Conservation (phyloP, 2,797 vertebrate species). For the Gallinago nigripennis region DNA sequence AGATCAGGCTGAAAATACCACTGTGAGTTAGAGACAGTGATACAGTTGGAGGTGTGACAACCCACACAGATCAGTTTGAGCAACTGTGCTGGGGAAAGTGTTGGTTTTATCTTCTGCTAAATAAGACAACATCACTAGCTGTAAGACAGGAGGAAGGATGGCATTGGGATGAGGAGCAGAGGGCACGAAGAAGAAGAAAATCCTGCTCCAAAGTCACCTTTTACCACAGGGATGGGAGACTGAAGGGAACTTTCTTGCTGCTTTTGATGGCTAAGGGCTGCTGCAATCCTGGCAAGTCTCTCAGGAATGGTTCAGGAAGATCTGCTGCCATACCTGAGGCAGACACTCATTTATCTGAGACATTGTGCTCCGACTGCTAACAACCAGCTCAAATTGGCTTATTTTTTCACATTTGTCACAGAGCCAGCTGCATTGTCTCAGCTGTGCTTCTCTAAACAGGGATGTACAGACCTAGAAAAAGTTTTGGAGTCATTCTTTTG, state of each 20-base stretch:
- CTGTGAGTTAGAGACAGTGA: constrained; percentile 13
- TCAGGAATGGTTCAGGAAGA: constrained; percentile 82
- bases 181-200: constrained; percentile 74
- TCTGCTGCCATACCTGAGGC: constrained; percentile 88
- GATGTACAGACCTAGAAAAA: constrained; percentile 84
- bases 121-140: constrained; percentile 60
- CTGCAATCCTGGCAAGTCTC: constrained; percentile 78
- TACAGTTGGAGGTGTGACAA: constrained; percentile 59
- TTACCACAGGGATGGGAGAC: constrained; percentile 75
- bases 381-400: constrained; percentile 93
- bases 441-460: constrained; percentile 83
- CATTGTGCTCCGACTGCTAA: constrained; percentile 84
- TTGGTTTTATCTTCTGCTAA: constrained; percentile 33
- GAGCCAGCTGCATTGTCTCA: constrained; percentile 88
- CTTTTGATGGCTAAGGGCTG: constrained; percentile 75
- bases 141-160: constrained; percentile 4
- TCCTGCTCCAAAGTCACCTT: constrained; percentile 85
- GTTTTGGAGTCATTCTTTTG: constrained; percentile 83
- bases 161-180: background rate
- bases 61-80: constrained; percentile 39
- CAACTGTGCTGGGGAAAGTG: constrained; percentile 42
- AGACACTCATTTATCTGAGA: constrained; percentile 86
- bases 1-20: constrained; percentile 51
- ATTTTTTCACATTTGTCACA: constrained; percentile 93
- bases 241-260: constrained; percentile 69